Percentiles rank a stretch among this genome's conserved stretches.
These are phyloP conservation scores for Acanthopleura granulata DNA, from an alignment of 2,888 invertebrate genomes.

Conservation along the genomic window DNA sequence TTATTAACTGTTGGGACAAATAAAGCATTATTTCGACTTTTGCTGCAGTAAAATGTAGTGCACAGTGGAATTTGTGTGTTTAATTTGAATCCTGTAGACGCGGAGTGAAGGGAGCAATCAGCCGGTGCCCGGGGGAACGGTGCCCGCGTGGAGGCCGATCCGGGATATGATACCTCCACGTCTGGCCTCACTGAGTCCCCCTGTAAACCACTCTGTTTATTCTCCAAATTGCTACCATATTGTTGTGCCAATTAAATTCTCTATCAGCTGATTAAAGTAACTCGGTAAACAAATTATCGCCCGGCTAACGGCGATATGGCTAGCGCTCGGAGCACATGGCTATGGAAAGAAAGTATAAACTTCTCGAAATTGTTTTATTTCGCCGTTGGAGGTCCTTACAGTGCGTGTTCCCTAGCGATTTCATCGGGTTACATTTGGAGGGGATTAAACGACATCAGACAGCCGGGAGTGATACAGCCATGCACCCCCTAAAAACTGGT, in stretches of 20 bases:
- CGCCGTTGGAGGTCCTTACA: neutral
- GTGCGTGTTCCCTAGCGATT: neutral
- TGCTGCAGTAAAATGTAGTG: no score
- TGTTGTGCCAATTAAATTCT: constrained; percentile 19
- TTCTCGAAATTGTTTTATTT: neutral
- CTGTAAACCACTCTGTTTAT: neutral
- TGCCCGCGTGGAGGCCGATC: neutral
- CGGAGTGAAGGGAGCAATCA: neutral
- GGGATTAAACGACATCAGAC: no score
- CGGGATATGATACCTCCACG: neutral
- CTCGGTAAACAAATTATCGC: constrained; percentile 11
- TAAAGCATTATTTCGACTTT: no score
- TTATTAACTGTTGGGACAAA: no score
- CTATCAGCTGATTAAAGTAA: constrained; percentile 14
- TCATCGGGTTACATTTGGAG: no score
- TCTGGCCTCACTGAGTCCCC: neutral
- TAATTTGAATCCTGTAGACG: neutral
- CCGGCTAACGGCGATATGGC: neutral
- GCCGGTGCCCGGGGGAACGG: neutral
- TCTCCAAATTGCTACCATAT: constrained; percentile 14
- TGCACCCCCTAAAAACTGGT: no score
- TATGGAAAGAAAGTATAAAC: constrained; percentile 11
- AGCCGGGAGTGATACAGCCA: no score
- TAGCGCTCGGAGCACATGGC: neutral
- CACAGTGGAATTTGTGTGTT: no score